phyloP scores from a whole-genome alignment of 2,113 vertebrate species.

The Anhinga anhinga region DNA sequence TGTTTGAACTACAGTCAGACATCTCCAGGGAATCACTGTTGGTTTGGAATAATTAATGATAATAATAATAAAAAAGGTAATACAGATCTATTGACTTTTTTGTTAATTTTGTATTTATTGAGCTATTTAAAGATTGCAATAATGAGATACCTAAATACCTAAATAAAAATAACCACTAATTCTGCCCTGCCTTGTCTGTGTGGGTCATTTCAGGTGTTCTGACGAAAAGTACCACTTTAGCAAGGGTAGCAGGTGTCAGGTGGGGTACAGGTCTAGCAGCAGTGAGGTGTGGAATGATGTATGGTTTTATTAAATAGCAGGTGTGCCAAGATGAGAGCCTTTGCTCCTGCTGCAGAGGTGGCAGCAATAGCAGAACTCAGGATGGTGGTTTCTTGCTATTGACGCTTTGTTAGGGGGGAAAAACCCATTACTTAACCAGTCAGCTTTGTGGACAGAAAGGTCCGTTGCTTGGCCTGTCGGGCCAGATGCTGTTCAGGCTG shows the following conservation, averaged over 20 bases:
- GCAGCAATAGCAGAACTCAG: no score
- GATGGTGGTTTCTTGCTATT: not conserved
- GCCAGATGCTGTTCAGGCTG: not conserved
- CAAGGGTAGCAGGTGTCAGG: not conserved
- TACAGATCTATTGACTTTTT: conserved; percentile 35
- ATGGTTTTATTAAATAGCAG: not conserved
- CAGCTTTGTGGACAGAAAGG: not conserved
- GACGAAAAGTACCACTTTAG: not conserved
- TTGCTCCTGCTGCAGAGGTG: not conserved
- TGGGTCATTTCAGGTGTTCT: not conserved
- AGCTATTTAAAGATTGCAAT: conserved; percentile 28
- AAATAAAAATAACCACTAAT: not conserved
- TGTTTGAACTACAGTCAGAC: conserved; percentile 71
- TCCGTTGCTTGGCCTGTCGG: not conserved
- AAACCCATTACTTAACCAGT: fast-evolving
- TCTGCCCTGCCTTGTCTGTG: not conserved
- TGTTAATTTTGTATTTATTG: conserved; percentile 55
- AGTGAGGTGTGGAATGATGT: not conserved
- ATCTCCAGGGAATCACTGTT: conserved; percentile 27
- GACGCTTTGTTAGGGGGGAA: not conserved
- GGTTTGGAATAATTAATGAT: conserved; percentile 9
- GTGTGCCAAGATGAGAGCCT: not conserved
- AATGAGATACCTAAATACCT: not conserved
- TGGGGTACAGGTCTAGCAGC: not conserved
- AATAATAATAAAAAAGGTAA: not conserved